Percentiles rank a stretch among this genome's conserved stretches.
Conservation (phyloP, 2,797 vertebrate species). For the Lepilemur ruficaudatus region DNA sequence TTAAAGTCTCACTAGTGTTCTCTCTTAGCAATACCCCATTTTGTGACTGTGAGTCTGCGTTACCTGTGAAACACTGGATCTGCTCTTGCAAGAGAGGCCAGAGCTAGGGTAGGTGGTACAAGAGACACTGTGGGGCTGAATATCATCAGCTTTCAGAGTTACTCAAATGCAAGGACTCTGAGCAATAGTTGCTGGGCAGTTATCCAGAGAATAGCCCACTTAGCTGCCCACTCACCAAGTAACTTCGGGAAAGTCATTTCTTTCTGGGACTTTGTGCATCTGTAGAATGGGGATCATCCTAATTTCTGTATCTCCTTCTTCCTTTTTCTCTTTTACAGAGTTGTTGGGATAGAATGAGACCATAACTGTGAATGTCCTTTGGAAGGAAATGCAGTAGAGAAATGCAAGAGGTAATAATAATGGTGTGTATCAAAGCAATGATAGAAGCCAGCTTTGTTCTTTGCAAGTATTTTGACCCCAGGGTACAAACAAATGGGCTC, state of each 20-base stretch:
- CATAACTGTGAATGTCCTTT: not conserved
- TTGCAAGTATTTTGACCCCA: not conserved
- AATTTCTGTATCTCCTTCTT: not conserved
- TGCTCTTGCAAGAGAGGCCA: not conserved
- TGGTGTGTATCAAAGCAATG: not conserved
- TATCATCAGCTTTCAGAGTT: not conserved
- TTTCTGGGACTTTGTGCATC: not conserved
- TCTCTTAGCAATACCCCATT: constrained; percentile 4
- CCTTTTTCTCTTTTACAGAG: not conserved
- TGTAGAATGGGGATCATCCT: not conserved
- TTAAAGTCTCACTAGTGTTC: constrained; percentile 39
- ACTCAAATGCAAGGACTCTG: not conserved
- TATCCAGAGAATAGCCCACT: not conserved
- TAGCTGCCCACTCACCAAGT: not conserved
- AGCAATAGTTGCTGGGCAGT: not conserved
- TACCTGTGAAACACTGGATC: not conserved
- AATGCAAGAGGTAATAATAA: not conserved
- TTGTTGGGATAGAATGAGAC: constrained; percentile 7
- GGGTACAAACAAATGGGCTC: not conserved
- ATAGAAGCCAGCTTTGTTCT: constrained; percentile 1
- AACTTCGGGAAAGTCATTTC: not conserved
- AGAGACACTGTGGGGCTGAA: not conserved
- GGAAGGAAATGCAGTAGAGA: not conserved
- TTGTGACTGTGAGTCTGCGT: constrained; percentile 23
- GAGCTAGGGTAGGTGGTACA: not conserved